These are phyloP conservation scores for Corythaeola cristata DNA, from an alignment of 2,113 vertebrate genomes.

Conservation along the genomic window DNA sequence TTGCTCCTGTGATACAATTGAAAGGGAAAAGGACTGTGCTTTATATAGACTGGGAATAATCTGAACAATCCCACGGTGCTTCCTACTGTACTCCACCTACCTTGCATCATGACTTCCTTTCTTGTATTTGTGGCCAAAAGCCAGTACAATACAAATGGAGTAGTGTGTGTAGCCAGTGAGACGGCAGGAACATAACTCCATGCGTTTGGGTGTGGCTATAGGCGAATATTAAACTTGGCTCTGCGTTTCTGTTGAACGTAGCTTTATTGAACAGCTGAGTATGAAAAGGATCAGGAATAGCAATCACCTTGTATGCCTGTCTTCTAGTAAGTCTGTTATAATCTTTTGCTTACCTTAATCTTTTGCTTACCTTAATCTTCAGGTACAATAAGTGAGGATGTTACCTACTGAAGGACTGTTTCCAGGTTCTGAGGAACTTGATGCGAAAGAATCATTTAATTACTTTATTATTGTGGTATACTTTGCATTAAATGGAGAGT, in stretches of 20 bases:
- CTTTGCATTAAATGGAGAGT: not conserved
- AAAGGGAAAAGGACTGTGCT: conserved; percentile 40
- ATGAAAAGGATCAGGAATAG: not conserved
- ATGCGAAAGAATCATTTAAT: not conserved
- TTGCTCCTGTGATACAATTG: conserved; percentile 25
- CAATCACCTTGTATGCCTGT: not conserved
- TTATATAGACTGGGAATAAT: conserved; percentile 35
- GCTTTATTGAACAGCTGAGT: not conserved
- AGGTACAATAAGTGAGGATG: not conserved
- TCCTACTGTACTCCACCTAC: conserved; percentile 61
- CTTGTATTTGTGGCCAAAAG: conserved; percentile 35
- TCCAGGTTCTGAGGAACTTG: not conserved
- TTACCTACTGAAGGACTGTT: not conserved
- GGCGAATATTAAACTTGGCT: not conserved
- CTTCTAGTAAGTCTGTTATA: not conserved
- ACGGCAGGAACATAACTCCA: not conserved
- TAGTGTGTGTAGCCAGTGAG: not conserved
- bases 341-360: conserved; percentile 36
- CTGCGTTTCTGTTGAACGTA: not conserved
- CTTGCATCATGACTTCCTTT: conserved; percentile 58
- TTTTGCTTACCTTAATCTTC: not conserved
- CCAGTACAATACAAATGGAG: conserved; percentile 6
- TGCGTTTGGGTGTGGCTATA: not conserved
- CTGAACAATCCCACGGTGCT: conserved; percentile 22
- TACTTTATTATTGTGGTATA: not conserved